Percentiles rank a stretch among this genome's conserved stretches.
phyloP scores from a whole-genome alignment of 2,113 vertebrate genomes.

The Perccottus glenii region DNA sequence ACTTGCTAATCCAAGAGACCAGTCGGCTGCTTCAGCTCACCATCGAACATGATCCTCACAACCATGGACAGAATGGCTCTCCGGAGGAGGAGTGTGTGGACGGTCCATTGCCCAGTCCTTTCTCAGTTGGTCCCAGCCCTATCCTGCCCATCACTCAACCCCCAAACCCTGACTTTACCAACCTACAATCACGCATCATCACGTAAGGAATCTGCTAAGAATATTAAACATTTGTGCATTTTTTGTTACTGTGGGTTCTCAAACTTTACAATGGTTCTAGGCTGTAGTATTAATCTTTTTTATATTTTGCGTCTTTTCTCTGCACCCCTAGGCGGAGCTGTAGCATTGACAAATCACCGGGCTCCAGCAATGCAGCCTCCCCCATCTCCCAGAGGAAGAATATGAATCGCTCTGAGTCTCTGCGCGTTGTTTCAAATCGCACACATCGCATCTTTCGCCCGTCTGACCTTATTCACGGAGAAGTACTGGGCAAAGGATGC shows the following conservation, averaged over 20 bases:
- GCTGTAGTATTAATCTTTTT: background rate
- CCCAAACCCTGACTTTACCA: conserved; percentile 75
- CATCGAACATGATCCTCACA: conserved; percentile 92
- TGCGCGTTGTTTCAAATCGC: conserved; percentile 84
- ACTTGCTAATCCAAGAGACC: conserved; percentile 94
- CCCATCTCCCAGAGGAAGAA: conserved; percentile 88
- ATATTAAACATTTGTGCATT: background rate
- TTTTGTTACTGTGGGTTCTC: background rate
- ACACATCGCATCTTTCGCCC: conserved; percentile 95
- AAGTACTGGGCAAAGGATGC: conserved; percentile 95
- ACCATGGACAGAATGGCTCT: conserved; percentile 59
- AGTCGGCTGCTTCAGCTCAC: conserved; percentile 95
- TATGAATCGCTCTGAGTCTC: conserved; percentile 91
- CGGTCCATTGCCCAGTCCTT: conserved; percentile 74
- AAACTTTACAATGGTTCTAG: background rate
- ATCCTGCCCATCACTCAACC: conserved; percentile 73
- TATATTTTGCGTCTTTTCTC: background rate
- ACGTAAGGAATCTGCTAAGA: conserved; percentile 75
- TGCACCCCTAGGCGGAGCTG: conserved; percentile 85
- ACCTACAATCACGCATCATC: conserved; percentile 78
- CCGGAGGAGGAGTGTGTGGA: conserved; percentile 67
- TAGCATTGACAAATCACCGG: conserved; percentile 92
- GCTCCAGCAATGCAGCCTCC: conserved; percentile 83
- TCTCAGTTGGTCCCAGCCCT: conserved; percentile 71
- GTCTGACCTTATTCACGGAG: conserved; percentile 95